These are phyloP conservation scores for Heliocidaris erythrogramma DNA, from an alignment of 35 echinoderm and acorn worm species.

Conservation along the genomic window DNA sequence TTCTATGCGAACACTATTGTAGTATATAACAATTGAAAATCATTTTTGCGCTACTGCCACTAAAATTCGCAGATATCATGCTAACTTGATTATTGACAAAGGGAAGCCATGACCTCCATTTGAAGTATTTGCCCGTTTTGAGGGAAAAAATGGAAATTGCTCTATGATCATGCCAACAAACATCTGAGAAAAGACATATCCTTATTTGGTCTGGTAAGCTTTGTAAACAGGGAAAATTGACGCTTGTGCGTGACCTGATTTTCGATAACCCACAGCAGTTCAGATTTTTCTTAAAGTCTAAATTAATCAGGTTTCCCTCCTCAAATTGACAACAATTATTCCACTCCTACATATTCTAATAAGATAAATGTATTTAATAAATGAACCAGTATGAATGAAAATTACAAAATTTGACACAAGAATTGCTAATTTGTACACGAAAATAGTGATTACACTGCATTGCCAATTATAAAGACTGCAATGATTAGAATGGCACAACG, in stretches of 20 bases:
- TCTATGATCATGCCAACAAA: neutral
- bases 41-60: neutral
- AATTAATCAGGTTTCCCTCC: too few relatives aligned
- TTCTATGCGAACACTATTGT: neutral
- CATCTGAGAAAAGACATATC: neutral
- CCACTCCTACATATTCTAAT: too few relatives aligned
- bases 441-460: too few relatives aligned
- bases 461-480: too few relatives aligned
- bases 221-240: neutral
- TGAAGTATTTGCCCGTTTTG: neutral
- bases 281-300: too few relatives aligned
- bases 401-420: too few relatives aligned
- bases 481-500: too few relatives aligned
- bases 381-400: too few relatives aligned
- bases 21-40: neutral
- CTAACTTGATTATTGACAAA: neutral
- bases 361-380: too few relatives aligned
- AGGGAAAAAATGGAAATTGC: neutral
- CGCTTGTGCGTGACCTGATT: neutral
- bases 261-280: too few relatives aligned
- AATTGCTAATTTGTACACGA: too few relatives aligned
- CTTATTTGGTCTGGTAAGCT: neutral
- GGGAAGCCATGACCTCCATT: neutral
- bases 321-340: too few relatives aligned
- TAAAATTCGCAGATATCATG: neutral